Percentiles rank a stretch among this genome's conserved stretches.
Conservation (phyloP, 2,888 invertebrate genomes). For the Aricia artaxerxes region DNA sequence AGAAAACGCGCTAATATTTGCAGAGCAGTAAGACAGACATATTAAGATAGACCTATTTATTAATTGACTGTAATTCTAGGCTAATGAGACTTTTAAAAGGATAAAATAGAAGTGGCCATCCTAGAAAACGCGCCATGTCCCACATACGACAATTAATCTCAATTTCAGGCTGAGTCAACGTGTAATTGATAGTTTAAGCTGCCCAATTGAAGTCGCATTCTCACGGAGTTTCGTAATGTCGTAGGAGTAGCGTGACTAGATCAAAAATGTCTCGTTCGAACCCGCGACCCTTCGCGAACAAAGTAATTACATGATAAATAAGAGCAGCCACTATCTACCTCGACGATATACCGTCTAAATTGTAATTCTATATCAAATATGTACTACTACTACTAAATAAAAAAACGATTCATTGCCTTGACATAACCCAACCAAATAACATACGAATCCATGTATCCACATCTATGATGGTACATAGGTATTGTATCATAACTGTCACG, state of each 20-base stretch:
- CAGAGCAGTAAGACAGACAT: too few species aligned
- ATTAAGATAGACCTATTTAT: neutral
- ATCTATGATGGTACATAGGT: too few species aligned
- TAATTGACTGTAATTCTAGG: neutral
- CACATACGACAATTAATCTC: slow-evolving; percentile 35
- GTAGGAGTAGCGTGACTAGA: slow-evolving; percentile 23
- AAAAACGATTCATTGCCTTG: too few species aligned
- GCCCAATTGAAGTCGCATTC: slow-evolving; percentile 38
- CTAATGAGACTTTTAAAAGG: neutral
- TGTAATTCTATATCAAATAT: too few species aligned
- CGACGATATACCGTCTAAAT: too few species aligned
- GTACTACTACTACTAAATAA: too few species aligned
- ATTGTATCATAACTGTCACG: too few species aligned
- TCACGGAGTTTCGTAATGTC: slow-evolving; percentile 36
- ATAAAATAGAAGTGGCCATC: neutral
- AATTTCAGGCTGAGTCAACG: slow-evolving; percentile 35
- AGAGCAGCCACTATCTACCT: neutral
- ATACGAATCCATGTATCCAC: too few species aligned
- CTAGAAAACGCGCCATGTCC: slow-evolving; percentile 14
- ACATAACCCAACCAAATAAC: too few species aligned
- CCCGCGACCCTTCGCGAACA: neutral
- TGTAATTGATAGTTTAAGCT: slow-evolving; percentile 38
- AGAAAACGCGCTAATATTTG: neutral
- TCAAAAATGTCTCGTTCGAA: neutral
- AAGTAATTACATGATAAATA: neutral